A percentile compares a stretch with the other conserved stretches of the same genome.
These are phyloP conservation scores for Artibeus lituratus DNA, from an alignment of 2,797 vertebrate genomes.

Conservation along the genomic window DNA sequence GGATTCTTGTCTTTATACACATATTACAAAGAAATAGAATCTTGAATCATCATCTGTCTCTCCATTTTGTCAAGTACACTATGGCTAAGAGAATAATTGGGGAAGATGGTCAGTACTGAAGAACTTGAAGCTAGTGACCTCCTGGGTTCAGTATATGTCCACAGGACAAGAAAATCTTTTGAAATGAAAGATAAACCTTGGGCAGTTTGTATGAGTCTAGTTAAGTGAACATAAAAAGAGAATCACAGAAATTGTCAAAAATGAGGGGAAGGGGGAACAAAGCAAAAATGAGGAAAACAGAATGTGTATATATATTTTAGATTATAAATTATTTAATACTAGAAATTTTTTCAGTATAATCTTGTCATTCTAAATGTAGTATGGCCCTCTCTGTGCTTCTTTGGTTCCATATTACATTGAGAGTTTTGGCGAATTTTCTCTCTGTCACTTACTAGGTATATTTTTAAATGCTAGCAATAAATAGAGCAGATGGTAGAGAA, in stretches of 20 bases:
- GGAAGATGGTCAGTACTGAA: not conserved
- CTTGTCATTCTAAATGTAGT: not conserved
- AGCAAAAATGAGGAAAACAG: not conserved
- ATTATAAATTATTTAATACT: not conserved
- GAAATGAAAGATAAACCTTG: not conserved
- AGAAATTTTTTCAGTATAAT: not conserved
- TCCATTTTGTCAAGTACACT: not conserved
- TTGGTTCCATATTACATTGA: not conserved
- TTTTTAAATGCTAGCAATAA: not conserved
- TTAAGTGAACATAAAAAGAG: not conserved
- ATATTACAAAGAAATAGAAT: not conserved
- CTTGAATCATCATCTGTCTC: not conserved
- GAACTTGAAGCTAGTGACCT: not conserved
- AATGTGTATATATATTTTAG: not conserved
- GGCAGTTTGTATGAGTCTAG: not conserved
- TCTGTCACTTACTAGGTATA: not conserved
- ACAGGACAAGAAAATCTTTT: not conserved
- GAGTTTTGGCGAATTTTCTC: not conserved
- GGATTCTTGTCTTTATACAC: not conserved
- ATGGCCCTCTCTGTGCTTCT: not conserved
- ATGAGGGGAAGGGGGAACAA: accelerated
- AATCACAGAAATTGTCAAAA: not conserved
- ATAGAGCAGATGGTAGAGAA: not conserved
- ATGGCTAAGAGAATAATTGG: not conserved
- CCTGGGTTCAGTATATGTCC: not conserved